Percentiles rank a stretch among this genome's conserved stretches.
phyloP scores from a whole-genome alignment of 1,140 invertebrate genomes.

The Aphaenogaster floridana region DNA sequence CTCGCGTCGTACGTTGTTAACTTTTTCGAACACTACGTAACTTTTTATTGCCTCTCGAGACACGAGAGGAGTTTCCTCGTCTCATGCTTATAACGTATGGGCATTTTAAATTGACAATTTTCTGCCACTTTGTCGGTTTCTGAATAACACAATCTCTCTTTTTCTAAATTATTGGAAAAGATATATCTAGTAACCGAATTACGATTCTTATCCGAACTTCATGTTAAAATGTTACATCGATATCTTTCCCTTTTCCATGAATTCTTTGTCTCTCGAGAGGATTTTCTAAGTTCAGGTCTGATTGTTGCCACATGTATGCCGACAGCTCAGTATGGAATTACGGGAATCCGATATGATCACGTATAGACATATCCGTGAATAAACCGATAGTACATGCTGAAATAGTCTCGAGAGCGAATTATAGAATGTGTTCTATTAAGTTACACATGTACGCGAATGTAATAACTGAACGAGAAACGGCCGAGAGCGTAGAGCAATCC shows the following conservation, averaged over 20 bases:
- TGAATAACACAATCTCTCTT: not conserved
- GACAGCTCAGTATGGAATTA: slow-evolving; percentile 32
- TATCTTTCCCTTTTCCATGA: not conserved
- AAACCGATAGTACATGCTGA: slow-evolving; percentile 1
- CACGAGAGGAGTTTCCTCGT: not conserved
- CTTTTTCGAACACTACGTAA: not conserved
- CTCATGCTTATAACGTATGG: not conserved
- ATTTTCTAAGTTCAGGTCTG: slow-evolving; percentile 5
- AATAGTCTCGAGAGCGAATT: slow-evolving; percentile 45
- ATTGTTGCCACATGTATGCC: slow-evolving; percentile 7
- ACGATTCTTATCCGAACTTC: not conserved
- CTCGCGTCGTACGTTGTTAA: not conserved
- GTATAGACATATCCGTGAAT: slow-evolving; percentile 2
- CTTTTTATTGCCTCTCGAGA: not conserved
- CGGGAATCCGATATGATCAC: slow-evolving; percentile 32
- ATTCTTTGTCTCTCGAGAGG: not conserved
- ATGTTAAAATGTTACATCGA: not conserved
- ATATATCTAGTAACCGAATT: not conserved
- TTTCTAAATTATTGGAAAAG: not conserved
- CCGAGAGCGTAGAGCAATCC: not conserved
- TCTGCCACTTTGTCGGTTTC: not conserved
- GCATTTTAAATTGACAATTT: not conserved
- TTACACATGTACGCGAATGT: slow-evolving; percentile 3
- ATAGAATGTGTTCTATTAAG: slow-evolving; percentile 41
- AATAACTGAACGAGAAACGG: slow-evolving; percentile 31